Percentiles rank a stretch among this genome's conserved stretches.
Conservation (phyloP, 1,140 invertebrate species). For the Anadara kagoshimensis region DNA sequence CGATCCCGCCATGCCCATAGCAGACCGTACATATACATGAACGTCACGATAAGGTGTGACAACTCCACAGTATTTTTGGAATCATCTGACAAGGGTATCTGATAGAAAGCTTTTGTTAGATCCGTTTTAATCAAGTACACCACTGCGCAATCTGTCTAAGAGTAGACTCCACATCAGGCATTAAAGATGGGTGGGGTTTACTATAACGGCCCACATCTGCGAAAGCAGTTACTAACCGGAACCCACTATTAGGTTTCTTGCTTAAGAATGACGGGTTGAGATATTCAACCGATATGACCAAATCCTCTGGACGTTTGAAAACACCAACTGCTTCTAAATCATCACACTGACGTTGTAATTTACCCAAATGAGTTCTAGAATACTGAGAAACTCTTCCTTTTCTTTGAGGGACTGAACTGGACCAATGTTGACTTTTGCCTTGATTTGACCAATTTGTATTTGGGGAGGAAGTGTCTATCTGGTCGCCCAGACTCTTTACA, state of each 20-base stretch:
- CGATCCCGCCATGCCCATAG: conserved; percentile 53
- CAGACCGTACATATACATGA: conserved; percentile 40
- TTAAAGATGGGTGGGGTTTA: conserved; percentile 37
- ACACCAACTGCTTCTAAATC: conserved; percentile 29
- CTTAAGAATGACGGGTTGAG: conserved; percentile 39
- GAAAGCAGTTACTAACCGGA: conserved; percentile 26
- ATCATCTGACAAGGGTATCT: conserved; percentile 38
- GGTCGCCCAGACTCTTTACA: conserved; percentile 22
- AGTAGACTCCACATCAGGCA: conserved; percentile 42
- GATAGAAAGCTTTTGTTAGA: conserved; percentile 48
- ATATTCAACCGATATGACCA: conserved; percentile 29
- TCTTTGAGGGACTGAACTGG: conserved; percentile 44
- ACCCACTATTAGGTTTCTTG: conserved; percentile 31
- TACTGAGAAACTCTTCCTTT: conserved; percentile 36
- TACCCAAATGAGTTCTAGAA: neutral
- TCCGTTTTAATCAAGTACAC: conserved; percentile 35
- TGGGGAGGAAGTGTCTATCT: conserved; percentile 22
- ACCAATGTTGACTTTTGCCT: conserved; percentile 46
- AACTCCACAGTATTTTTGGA: conserved; percentile 50
- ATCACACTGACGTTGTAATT: conserved; percentile 30
- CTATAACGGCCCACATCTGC: conserved; percentile 27
- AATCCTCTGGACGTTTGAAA: conserved; percentile 29
- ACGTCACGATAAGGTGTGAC: conserved; percentile 43
- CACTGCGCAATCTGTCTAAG: conserved; percentile 40
- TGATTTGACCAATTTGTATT: conserved; percentile 25